Evolutionary conservation across 2,113 vertebrate species (phyloP).

Genomic region (Thunnus thynnus): DNA sequence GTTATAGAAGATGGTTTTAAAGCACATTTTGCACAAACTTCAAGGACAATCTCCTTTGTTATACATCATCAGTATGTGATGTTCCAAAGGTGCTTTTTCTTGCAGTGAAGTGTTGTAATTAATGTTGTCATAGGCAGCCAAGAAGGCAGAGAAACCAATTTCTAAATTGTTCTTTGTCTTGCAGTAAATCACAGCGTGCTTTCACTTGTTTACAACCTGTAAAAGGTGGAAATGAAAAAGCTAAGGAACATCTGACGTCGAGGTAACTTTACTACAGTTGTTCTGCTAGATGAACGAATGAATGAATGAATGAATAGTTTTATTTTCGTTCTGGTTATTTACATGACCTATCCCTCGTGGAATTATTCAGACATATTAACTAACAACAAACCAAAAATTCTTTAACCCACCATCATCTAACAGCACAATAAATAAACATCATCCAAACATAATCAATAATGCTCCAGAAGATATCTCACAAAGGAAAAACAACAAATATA

Average conservation of each 20-base stretch:
- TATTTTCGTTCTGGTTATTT: too few species aligned
- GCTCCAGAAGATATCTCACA: too few species aligned
- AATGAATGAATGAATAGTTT: too few species aligned
- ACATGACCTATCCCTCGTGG: too few species aligned
- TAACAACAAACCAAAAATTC: too few species aligned
- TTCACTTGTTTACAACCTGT: not conserved
- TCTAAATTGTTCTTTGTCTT: not conserved
- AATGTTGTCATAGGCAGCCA: constrained; percentile 1
- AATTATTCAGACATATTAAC: too few species aligned
- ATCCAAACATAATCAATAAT: too few species aligned
- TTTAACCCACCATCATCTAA: too few species aligned
- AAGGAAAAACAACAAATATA: too few species aligned
- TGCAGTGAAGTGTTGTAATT: not conserved
- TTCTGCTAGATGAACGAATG: too few species aligned
- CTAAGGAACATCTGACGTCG: not conserved
- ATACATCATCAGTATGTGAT: constrained; percentile 3
- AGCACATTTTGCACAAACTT: not conserved
- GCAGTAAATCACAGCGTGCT: not conserved
- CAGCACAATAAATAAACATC: too few species aligned
- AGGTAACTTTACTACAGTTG: not conserved
- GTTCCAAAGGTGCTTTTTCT: not conserved
- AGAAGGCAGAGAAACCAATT: constrained; percentile 11
- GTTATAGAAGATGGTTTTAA: not conserved
- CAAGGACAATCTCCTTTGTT: constrained; percentile 3
- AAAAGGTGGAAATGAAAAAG: constrained; percentile 5